Conservation (phyloP, 2,888 invertebrate genomes). For the Oxyteleia sp. region DNA sequence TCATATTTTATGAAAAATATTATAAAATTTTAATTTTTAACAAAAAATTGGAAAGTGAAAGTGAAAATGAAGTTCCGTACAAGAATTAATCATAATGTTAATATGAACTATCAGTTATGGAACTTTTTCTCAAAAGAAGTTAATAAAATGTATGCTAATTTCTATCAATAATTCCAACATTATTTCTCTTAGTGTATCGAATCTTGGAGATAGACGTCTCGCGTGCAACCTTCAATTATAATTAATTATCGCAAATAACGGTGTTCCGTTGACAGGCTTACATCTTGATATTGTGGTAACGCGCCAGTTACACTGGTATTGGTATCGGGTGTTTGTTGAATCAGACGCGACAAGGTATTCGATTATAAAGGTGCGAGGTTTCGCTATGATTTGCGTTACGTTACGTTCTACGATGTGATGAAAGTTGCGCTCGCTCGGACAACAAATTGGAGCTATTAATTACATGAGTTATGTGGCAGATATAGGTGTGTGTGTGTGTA, state of each 20-base stretch:
- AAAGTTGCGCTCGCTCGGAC: conserved; percentile 45
- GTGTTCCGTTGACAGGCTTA: conserved; percentile 49
- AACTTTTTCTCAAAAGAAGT: too few relatives aligned
- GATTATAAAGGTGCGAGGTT: conserved; percentile 33
- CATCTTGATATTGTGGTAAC: conserved; percentile 49
- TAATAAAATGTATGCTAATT: too few relatives aligned
- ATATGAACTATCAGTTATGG: too few relatives aligned
- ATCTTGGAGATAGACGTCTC: neutral
- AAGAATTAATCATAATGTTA: too few relatives aligned
- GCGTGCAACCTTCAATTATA: conserved; percentile 26
- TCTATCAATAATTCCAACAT: too few relatives aligned
- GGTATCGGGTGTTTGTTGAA: conserved; percentile 39
- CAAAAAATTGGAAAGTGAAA: too few relatives aligned
- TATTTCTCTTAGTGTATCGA: too few relatives aligned
- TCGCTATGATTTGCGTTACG: conserved; percentile 44
- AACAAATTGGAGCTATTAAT: conserved; percentile 57
- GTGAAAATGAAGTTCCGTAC: too few relatives aligned
- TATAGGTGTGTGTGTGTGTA: neutral
- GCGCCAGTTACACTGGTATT: conserved; percentile 51
- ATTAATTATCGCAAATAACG: conserved; percentile 52
- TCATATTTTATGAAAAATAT: too few relatives aligned
- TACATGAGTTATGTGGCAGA: conserved; percentile 46
- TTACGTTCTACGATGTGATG: conserved; percentile 24
- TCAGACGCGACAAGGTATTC: conserved; percentile 31
- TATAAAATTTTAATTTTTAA: too few relatives aligned